Conservation (phyloP, 2,113 vertebrate species). For the Phalacrocorax pelagicus region DNA sequence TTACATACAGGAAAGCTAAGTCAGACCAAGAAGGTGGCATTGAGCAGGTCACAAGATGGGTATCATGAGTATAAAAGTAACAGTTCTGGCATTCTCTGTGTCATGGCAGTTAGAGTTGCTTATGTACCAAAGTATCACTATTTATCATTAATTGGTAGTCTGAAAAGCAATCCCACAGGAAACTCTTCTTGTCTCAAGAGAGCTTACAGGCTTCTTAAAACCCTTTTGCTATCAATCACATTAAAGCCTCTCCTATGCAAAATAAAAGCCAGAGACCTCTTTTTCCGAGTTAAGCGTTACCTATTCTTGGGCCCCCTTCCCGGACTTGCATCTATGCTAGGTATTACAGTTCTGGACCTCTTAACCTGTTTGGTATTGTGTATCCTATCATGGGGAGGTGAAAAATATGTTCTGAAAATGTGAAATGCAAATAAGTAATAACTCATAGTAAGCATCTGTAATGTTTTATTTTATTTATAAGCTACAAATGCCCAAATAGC, state of each 20-base stretch:
- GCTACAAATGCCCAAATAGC: background rate
- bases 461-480: background rate
- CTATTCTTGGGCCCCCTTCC: background rate
- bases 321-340: background rate
- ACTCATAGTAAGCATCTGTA: background rate
- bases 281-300: background rate
- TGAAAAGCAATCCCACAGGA: background rate
- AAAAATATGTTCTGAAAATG: background rate
- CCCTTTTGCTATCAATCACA: background rate
- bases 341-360: background rate
- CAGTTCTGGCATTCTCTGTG: background rate
- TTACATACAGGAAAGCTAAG: background rate
- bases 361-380: background rate
- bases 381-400: background rate
- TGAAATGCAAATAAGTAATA: background rate
- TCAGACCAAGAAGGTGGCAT: background rate
- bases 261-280: background rate
- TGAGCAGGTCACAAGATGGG: background rate
- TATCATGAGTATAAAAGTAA: background rate
- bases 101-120: background rate
- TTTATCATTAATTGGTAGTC: background rate
- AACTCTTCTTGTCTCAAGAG: background rate
- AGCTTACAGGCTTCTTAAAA: background rate
- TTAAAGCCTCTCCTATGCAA: background rate
- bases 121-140: background rate